phyloP scores from a whole-genome alignment of 2,113 vertebrate genomes.

The Ochotona princeps region DNA sequence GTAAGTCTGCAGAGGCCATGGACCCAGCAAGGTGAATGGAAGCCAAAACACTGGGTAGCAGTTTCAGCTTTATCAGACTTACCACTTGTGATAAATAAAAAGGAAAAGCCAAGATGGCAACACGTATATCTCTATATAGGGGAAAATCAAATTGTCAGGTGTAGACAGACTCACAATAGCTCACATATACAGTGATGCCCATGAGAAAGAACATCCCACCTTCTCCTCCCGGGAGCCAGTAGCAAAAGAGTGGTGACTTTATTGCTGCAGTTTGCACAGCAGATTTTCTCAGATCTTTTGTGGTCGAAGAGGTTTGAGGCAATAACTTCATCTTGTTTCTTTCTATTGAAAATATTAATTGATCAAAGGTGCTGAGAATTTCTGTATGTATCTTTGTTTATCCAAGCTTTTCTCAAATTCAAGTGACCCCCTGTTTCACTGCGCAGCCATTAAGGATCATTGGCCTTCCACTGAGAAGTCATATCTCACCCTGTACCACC shows the following conservation, averaged over 20 bases:
- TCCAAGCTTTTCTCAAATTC: background rate
- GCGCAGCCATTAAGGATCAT: background rate
- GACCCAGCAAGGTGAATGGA: background rate
- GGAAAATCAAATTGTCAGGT: background rate
- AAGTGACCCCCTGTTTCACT: background rate
- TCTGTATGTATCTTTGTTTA: background rate
- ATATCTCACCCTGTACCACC: background rate
- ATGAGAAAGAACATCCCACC: background rate
- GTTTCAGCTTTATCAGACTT: constrained; percentile 10
- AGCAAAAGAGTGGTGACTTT: background rate
- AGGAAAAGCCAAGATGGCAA: background rate
- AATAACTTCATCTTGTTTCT: background rate
- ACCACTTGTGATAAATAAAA: background rate
- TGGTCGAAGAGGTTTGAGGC: background rate
- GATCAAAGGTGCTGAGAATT: background rate
- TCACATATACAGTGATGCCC: background rate
- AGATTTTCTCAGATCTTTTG: background rate
- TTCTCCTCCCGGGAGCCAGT: rapidly evolving
- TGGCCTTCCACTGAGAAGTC: background rate
- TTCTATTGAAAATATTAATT: background rate
- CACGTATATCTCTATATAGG: background rate
- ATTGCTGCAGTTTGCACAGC: background rate
- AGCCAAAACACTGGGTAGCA: background rate
- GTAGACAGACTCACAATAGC: background rate
- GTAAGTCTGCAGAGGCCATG: background rate